Evolutionary conservation across 2,113 vertebrate genomes (phyloP), one percentile per base, ranked within the genome.

Genomic region (Etia nguti): DNA sequence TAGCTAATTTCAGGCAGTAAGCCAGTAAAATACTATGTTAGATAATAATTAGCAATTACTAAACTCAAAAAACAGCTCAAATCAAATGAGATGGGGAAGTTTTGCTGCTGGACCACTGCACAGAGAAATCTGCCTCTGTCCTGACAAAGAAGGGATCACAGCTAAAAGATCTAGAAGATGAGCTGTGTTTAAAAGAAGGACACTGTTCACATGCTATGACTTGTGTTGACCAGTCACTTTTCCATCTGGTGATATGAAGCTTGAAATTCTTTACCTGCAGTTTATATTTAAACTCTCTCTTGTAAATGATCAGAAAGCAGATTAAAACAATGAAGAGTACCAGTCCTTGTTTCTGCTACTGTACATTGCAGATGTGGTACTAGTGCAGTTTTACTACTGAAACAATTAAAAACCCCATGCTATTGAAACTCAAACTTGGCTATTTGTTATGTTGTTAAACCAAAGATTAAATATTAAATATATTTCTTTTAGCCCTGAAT

Each of bases 371-470:
- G 7, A 15, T 12, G 20, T 15, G n/a, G 36, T 15, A 43, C 12
- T 1, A 1, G 2, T 43, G 65, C 4, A 43, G 36, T 38, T 43
- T 70, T 70, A 13, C 65, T 70, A 43, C 0, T 43, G 6, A 70
- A 43, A 22, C 60, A n/a, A 38, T 65, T 10, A 20, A 36, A 38
- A 0, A 41, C 24, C 36, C 11, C 12, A 26, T 15, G 11, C 24
- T 24, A 56, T 4, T 7, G 55, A 57, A 8, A 4, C 22, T 70
- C 11, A 41, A 70, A 24, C 2, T 8, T 70, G 65, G 38, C 22
- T 43, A 70, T 38, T 12, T 65, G 31, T 36, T 38, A 5, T 38
- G 18, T 6, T 65, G 9, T 43, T 41, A n/a, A 65, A 62, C 29
- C 31, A n/a, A 62, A 62, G 31, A 16, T 2, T 36, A n/a, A 62